Percentiles rank a stretch among this genome's conserved stretches.
These are phyloP conservation scores for Listrodromus nycthemerus DNA, from an alignment of 2,888 invertebrate species.

Conservation along the genomic window DNA sequence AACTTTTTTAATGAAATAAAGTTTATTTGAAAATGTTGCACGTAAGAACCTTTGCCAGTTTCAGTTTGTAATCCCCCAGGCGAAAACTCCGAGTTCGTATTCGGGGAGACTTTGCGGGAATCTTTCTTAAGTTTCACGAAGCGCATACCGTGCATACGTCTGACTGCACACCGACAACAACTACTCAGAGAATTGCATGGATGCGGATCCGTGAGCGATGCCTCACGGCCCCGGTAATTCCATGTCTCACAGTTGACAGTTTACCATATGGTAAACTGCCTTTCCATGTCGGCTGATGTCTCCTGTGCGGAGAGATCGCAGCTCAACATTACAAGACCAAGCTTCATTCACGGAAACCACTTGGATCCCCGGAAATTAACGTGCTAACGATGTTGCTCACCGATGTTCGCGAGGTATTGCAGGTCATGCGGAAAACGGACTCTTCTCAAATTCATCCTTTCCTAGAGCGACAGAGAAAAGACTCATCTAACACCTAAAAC, in stretches of 20 bases:
- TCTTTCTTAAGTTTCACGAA: constrained; percentile 1
- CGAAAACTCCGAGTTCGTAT: background rate
- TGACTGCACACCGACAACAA: constrained; percentile 9
- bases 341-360: constrained; percentile 7
- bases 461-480: background rate
- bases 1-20: no score
- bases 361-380: constrained; percentile 58
- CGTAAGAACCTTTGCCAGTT: no score
- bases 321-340: constrained; percentile 12
- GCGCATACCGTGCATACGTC: background rate
- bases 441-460: constrained; percentile 7
- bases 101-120: background rate
- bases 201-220: constrained; percentile 33
- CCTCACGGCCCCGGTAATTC: constrained; percentile 37
- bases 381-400: constrained; percentile 42
- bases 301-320: constrained; percentile 1
- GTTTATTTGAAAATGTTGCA: no score
- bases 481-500: no score
- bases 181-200: background rate
- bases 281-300: background rate
- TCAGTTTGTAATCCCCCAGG: no score
- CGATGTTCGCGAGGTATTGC: background rate
- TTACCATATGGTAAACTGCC: constrained; percentile 15
- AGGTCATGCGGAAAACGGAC: background rate
- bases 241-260: constrained; percentile 45